Evolutionary conservation across 2,888 invertebrate species (phyloP), one percentile per base, ranked within the genome.

Genomic region (Troides oblongomaculatus): DNA sequence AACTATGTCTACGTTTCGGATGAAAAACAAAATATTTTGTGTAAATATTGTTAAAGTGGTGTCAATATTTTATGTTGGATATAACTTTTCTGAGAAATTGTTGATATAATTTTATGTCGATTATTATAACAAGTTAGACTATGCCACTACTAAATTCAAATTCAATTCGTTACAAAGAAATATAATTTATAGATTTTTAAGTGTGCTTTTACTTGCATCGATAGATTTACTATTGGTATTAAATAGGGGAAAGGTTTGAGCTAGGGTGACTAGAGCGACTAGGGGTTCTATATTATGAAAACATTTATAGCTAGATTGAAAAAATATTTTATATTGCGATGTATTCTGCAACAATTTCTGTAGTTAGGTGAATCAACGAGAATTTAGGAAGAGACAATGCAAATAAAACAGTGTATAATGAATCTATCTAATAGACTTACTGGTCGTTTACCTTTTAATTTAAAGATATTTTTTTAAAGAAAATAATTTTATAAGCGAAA

Each of bases 181-280:
- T 68, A 36, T 50, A 68, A 57, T 63, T 36, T 21, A 30, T 64
- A 36, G n/a, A 39, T 60, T 60, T 58, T 25, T 25, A 25, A 25
- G 10, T 18, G 53, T n/a, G 53, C 53, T 18, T 53, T 59, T 10
- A n/a, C 23, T 30, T 59, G 59, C 59, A 59, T 53, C n/a, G n/a
- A 53, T 53, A 53, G 53, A 53, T 53, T 53, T 53, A n/a, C n/a
- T 53, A 53, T 53, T 43, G 39, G 17, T n/a, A 23, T 21, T 14
- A 57, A n/a, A 53, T n/a, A 53, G 53, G 53, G 53, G 53, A 53
- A 53, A n/a, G 53, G n/a, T 18, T 53, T 53, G n/a, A 30, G 8
- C 53, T 53, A 53, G 53, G 53, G 53, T 53, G 53, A n/a, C 53
- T 53, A 53, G 53, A n/a, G n/a, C 14, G 46, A 46, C 46, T 46